Percentiles rank a stretch among this genome's conserved stretches.
Conservation (phyloP, 2,113 vertebrate genomes). For the Lycaon pictus region DNA sequence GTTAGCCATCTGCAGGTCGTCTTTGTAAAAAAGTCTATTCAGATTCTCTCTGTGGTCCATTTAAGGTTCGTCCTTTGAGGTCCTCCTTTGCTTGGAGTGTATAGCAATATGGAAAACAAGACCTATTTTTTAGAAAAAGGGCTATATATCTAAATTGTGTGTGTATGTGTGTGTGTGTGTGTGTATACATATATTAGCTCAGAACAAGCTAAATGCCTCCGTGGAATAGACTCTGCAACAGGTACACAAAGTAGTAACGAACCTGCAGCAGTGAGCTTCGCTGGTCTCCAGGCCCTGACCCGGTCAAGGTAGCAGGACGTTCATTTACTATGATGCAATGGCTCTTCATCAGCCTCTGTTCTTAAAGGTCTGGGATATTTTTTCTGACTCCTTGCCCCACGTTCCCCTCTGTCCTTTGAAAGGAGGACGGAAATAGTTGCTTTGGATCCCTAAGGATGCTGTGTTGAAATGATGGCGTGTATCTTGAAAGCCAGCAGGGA, state of each 20-base stretch:
- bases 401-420: not conserved
- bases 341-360: not conserved
- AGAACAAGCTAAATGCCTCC: not conserved
- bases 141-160: not conserved
- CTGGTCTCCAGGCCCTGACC: not conserved
- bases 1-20: not conserved
- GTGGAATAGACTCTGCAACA: not conserved
- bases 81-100: not conserved
- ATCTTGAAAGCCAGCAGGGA: not conserved
- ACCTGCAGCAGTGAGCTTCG: not conserved
- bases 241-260: not conserved
- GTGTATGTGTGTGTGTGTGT: not conserved
- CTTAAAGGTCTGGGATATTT: not conserved
- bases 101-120: not conserved
- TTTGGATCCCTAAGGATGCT: not conserved
- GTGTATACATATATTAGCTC: not conserved
- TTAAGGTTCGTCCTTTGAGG: not conserved
- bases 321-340: not conserved
- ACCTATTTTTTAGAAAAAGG: not conserved
- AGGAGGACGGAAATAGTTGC: not conserved
- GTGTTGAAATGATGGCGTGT: not conserved
- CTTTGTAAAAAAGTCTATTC: not conserved
- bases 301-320: not conserved
- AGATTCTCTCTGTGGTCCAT: not conserved
- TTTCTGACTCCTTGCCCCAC: not conserved